These are phyloP conservation scores for Strix aluco DNA, from an alignment of 2,113 vertebrate genomes.

Conservation along the genomic window DNA sequence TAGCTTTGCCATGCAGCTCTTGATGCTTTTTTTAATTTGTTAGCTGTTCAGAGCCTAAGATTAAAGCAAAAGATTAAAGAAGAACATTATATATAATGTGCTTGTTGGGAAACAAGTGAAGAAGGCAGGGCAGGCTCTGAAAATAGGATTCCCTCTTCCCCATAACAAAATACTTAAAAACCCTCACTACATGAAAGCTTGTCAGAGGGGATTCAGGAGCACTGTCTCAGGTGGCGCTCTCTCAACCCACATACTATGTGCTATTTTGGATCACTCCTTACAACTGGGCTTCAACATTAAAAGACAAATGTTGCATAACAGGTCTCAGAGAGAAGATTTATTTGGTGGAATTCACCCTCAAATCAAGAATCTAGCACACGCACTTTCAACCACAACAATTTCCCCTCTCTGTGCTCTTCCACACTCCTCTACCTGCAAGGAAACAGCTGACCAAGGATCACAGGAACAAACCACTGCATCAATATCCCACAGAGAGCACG, in stretches of 20 bases:
- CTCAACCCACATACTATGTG: neutral
- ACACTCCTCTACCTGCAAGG: neutral
- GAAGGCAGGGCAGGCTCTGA: neutral
- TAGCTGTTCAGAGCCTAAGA: neutral
- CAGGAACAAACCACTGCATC: neutral
- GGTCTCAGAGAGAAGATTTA: neutral
- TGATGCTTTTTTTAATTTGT: neutral
- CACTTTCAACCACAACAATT: neutral
- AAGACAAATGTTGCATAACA: neutral
- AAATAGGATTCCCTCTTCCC: neutral
- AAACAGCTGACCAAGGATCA: neutral
- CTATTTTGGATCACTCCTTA: neutral
- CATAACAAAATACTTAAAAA: neutral
- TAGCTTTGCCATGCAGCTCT: neutral
- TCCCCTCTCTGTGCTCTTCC: neutral
- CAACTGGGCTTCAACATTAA: neutral
- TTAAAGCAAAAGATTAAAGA: neutral
- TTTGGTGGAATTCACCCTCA: neutral
- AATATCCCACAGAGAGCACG: accelerated
- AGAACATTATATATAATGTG: neutral
- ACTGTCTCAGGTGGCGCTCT: neutral
- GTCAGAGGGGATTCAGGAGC: neutral
- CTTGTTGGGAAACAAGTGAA: neutral
- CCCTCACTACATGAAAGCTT: neutral
- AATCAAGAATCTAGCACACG: neutral